phyloP scores from a whole-genome alignment of 2,113 vertebrate species.

The Danionella cerebrum region DNA sequence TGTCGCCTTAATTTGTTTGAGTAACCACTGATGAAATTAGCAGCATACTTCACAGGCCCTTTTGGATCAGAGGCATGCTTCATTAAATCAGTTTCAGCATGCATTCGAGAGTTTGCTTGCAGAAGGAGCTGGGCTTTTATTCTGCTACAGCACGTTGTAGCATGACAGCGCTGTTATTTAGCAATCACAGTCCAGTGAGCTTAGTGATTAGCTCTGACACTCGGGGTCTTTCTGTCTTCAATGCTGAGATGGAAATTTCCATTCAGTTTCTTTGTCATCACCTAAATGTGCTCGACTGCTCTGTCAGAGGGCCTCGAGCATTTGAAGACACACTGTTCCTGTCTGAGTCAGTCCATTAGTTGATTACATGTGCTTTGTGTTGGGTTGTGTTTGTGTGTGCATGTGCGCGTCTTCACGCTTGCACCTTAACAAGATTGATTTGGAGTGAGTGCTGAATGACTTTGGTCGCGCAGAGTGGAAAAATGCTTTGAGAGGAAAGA shows the following conservation, averaged over 20 bases:
- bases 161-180: not conserved
- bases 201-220: constrained; percentile 4
- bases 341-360: constrained; percentile 30
- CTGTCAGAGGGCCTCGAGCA: constrained; percentile 2
- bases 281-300: constrained; percentile 8
- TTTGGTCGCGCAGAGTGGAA: not conserved
- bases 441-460: constrained; percentile 10
- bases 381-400: not conserved
- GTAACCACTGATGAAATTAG: too few relatives aligned
- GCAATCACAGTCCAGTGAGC: not conserved
- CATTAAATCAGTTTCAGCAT: constrained; percentile 14
- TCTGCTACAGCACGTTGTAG: not conserved
- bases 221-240: not conserved
- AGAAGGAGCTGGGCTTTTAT: constrained; percentile 17
- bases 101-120: constrained; percentile 18
- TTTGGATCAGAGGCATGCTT: not conserved
- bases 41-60: not conserved
- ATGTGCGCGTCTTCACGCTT: constrained; percentile 31
- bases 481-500: not conserved
- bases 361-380: constrained; percentile 21
- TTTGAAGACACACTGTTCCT: constrained; percentile 15
- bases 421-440: constrained; percentile 23
- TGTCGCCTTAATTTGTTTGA: too few relatives aligned
- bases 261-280: not conserved
- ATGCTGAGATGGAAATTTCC: not conserved